Percentiles rank a stretch among this genome's conserved stretches.
These are phyloP conservation scores for Nymphalis c-album DNA, from an alignment of 2,888 invertebrate genomes.

Conservation along the genomic window DNA sequence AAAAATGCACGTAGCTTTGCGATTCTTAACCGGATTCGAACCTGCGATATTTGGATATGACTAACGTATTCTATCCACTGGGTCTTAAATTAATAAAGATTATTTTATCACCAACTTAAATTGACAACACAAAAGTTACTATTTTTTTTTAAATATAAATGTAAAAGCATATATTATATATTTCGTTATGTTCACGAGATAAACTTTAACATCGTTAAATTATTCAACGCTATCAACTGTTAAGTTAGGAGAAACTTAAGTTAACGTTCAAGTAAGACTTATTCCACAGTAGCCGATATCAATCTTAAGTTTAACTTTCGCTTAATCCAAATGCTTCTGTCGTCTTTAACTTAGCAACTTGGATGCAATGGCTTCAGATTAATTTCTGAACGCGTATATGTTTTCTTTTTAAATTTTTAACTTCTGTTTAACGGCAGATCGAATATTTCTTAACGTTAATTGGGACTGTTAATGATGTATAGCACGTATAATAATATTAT, in stretches of 20 bases:
- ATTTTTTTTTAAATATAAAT: background rate
- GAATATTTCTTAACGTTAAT: too few relatives aligned
- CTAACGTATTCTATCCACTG: too few relatives aligned
- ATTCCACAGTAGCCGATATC: slow-evolving; percentile 10
- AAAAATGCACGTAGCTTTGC: too few relatives aligned
- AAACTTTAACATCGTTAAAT: background rate
- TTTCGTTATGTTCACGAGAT: too few relatives aligned
- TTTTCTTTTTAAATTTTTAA: background rate
- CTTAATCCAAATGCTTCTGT: slow-evolving; percentile 17
- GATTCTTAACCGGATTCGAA: too few relatives aligned
- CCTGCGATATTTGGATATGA: too few relatives aligned
- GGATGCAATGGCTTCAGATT: background rate
- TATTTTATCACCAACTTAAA: too few relatives aligned
- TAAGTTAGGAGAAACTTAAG: slow-evolving; percentile 4
- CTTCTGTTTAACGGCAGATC: too few relatives aligned
- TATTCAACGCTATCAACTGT: slow-evolving; percentile 5
- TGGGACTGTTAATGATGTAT: too few relatives aligned
- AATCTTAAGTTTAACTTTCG: slow-evolving; percentile 24
- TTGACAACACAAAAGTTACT: background rate
- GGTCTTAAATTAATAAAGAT: too few relatives aligned
- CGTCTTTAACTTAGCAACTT: background rate
- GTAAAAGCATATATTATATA: background rate
- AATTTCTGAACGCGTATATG: background rate
- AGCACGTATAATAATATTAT: too few relatives aligned
- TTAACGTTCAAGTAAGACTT: slow-evolving; percentile 6